phyloP scores from a whole-genome alignment of 2,113 vertebrate genomes.

The Suricata suricatta region DNA sequence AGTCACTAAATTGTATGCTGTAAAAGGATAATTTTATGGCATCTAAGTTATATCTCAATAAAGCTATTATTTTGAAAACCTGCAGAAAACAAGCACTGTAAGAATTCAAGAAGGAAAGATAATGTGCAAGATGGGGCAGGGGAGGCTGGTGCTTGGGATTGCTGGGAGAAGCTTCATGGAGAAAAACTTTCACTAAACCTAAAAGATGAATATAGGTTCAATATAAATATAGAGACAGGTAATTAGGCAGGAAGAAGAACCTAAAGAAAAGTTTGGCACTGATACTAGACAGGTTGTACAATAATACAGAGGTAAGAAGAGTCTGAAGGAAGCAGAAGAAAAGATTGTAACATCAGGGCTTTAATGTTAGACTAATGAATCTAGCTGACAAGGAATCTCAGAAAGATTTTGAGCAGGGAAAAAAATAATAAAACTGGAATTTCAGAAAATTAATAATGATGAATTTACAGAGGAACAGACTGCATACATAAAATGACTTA shows the following conservation, averaged over 20 bases:
- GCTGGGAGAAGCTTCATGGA: background rate
- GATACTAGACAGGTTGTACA: background rate
- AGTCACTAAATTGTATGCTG: background rate
- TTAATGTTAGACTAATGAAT: background rate
- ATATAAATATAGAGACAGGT: background rate
- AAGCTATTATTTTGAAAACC: background rate
- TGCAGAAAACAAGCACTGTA: background rate
- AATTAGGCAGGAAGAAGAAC: background rate
- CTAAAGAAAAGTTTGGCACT: background rate
- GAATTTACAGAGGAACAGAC: background rate
- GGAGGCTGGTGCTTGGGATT: background rate
- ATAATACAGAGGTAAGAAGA: background rate
- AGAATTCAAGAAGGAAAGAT: conserved; percentile 21
- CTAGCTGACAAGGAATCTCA: background rate
- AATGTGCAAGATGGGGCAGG: background rate
- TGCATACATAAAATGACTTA: background rate
- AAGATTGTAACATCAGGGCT: background rate
- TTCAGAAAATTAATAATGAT: background rate
- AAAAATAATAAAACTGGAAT: background rate
- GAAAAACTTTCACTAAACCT: background rate
- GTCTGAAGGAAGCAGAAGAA: background rate
- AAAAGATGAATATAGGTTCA: background rate
- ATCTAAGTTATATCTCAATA: background rate
- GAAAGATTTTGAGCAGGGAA: background rate
- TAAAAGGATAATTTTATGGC: background rate